Evolutionary conservation across 1,140 invertebrate species (phyloP).

Genomic region (Akabosia matsudoensis): DNA sequence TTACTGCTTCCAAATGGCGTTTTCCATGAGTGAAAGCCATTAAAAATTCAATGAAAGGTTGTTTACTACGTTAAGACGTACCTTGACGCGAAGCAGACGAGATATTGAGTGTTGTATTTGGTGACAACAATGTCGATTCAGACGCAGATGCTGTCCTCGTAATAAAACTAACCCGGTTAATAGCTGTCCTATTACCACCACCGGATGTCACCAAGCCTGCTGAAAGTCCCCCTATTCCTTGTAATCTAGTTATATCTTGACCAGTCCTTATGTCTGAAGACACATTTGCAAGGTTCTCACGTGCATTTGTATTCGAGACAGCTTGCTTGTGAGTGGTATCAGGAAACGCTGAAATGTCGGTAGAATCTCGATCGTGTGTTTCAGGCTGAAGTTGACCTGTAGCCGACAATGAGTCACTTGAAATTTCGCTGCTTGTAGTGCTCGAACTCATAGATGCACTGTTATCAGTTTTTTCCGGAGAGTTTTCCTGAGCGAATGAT

Average conservation of each 20-base stretch:
- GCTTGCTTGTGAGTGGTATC: background rate
- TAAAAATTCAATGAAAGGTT: constrained; percentile 5
- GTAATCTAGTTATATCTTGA: background rate
- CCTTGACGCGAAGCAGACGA: background rate
- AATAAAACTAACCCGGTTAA: background rate
- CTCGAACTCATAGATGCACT: background rate
- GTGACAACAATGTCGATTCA: background rate
- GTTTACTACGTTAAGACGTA: background rate
- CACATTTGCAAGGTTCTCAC: constrained; percentile 33
- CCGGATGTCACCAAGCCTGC: background rate
- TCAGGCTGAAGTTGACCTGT: background rate
- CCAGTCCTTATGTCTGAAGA: background rate
- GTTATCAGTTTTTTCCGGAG: no score
- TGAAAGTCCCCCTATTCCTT: background rate
- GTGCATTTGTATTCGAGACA: constrained; percentile 37
- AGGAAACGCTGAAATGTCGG: background rate
- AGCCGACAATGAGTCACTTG: background rate
- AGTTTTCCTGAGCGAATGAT: constrained; percentile 2
- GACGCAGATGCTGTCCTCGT: background rate
- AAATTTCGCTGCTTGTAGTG: background rate
- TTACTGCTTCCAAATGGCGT: background rate
- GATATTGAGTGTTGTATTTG: background rate
- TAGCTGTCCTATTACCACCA: background rate
- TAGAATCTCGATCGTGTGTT: background rate
- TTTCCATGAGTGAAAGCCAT: background rate